phyloP scores from a whole-genome alignment of 1,140 invertebrate genomes.

The Ceratosolen fusciceps region DNA sequence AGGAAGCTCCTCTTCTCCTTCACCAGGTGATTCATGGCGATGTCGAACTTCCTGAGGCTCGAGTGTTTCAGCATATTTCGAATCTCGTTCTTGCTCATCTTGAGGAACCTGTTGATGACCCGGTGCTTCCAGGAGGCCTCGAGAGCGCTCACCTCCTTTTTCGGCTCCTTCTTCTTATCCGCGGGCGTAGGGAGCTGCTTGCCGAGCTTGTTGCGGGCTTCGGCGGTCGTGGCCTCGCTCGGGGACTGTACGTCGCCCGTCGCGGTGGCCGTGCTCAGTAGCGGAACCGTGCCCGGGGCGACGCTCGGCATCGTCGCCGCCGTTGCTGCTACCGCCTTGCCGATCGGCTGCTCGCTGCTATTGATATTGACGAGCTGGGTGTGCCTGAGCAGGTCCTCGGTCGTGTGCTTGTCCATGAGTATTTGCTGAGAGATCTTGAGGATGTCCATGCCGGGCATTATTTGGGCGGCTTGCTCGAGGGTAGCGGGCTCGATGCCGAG shows the following conservation, averaged over 20 bases:
- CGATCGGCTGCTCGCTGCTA: neutral
- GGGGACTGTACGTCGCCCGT: neutral
- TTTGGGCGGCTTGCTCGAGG: constrained; percentile 5
- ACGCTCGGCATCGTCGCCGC: neutral
- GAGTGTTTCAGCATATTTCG: constrained; percentile 69
- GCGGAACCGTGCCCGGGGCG: neutral
- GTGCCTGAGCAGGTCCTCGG: constrained; percentile 36
- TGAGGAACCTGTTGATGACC: constrained; percentile 66
- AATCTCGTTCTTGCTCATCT: constrained; percentile 70
- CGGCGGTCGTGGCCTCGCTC: neutral
- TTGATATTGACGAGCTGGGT: constrained; percentile 30
- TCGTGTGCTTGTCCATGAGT: constrained; percentile 38
- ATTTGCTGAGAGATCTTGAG: constrained; percentile 42
- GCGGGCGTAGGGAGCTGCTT: neutral
- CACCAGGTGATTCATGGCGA: constrained; percentile 69
- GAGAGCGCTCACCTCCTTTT: constrained; percentile 36
- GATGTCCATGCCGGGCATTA: constrained; percentile 31
- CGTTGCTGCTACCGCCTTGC: neutral
- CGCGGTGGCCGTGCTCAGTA: neutral
- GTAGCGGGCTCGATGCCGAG: neutral
- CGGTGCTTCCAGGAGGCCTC: constrained; percentile 63
- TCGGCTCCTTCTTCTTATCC: neutral
- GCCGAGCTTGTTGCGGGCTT: neutral
- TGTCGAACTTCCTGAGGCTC: constrained; percentile 67
- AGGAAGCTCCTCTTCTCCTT: constrained; percentile 62